A percentile compares a stretch with the other conserved stretches of the same genome.
phyloP scores from a whole-genome alignment of 1,140 invertebrate species.

The Mesaphorura yosii region DNA sequence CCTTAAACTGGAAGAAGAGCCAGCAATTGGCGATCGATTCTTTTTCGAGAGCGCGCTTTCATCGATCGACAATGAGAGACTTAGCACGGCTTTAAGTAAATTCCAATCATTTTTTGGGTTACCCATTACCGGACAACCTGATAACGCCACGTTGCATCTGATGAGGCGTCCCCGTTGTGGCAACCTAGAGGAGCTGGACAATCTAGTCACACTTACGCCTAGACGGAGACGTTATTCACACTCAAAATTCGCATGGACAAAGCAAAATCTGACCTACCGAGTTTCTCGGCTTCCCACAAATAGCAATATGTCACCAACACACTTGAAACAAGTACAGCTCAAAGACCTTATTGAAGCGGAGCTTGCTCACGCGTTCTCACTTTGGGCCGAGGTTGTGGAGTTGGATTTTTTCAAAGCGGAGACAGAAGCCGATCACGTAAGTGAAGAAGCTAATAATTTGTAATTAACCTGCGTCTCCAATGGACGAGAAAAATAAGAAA shows the following conservation, averaged over 20 bases:
- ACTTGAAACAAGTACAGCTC: constrained; percentile 49
- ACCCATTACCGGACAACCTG: constrained; percentile 47
- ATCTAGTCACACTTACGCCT: constrained; percentile 14
- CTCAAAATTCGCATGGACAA: neutral
- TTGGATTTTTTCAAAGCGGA: neutral
- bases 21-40: too few relatives aligned
- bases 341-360: constrained; percentile 56
- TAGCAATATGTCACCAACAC: constrained; percentile 40
- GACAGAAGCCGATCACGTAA: too few relatives aligned
- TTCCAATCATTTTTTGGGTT: constrained; percentile 33
- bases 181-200: constrained; percentile 42
- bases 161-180: constrained; percentile 52
- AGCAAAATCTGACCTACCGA: neutral
- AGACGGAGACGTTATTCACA: constrained; percentile 37
- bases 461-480: too few relatives aligned
- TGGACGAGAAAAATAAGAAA: too few relatives aligned
- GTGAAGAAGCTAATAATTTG: too few relatives aligned
- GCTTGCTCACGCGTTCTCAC: constrained; percentile 42
- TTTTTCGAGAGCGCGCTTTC: too few relatives aligned
- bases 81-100: neutral
- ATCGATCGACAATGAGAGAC: too few relatives aligned
- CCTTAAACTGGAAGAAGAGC: too few relatives aligned
- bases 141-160: constrained; percentile 47
- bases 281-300: too few relatives aligned
- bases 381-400: constrained; percentile 30